These are phyloP conservation scores for Agonopterix arenella DNA, from an alignment of 2,888 invertebrate species.

Conservation along the genomic window DNA sequence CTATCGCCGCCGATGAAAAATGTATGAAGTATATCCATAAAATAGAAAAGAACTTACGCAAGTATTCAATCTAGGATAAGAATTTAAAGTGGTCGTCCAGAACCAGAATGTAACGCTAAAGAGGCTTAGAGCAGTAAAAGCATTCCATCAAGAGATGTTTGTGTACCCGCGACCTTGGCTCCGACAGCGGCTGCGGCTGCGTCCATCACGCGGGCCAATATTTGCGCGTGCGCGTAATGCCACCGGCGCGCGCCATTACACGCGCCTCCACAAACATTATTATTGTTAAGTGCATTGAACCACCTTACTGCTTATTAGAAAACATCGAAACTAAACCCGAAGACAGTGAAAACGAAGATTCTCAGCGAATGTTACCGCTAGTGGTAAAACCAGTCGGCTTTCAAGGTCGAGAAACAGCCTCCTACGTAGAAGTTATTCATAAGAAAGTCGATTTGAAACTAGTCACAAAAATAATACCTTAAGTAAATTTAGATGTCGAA, in stretches of 20 bases:
- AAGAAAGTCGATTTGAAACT: background rate
- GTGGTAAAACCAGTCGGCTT: background rate
- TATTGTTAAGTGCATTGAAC: conserved; percentile 33
- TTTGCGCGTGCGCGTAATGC: conserved; percentile 51
- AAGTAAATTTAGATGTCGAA: background rate
- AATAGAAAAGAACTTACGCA: no score
- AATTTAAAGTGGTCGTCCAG: conserved; percentile 6
- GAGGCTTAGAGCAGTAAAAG: conserved; percentile 9
- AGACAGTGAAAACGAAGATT: background rate
- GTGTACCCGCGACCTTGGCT: conserved; percentile 39
- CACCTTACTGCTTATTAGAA: conserved; percentile 10
- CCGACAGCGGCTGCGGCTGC: conserved; percentile 10
- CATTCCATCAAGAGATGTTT: conserved; percentile 9
- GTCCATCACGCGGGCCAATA: conserved; percentile 32
- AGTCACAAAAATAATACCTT: background rate
- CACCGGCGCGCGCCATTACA: conserved; percentile 27
- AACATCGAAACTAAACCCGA: background rate
- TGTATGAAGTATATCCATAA: no score
- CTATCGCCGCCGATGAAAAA: no score
- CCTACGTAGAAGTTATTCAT: background rate
- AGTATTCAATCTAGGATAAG: conserved; percentile 2
- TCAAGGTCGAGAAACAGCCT: background rate
- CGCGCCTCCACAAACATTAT: conserved; percentile 23
- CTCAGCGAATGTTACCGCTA: background rate
- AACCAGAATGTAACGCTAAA: conserved; percentile 9